A percentile compares a stretch with the other conserved stretches of the same genome.
Evolutionary conservation across 1,140 invertebrate species (phyloP).

Genomic region (Stenopsyche tienmushanensis): DNA sequence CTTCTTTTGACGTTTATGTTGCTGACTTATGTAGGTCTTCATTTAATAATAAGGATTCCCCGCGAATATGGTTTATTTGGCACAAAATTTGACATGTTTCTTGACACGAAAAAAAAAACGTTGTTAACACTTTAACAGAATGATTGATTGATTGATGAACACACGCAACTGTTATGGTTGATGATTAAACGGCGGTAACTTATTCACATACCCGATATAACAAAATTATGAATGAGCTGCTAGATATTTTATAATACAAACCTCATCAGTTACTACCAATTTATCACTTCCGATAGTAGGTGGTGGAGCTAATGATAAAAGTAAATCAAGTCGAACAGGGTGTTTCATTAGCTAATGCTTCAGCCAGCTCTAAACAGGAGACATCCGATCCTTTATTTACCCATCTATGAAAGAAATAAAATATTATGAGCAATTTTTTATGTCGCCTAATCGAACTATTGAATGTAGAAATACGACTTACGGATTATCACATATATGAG

Average conservation of each 20-base stretch:
- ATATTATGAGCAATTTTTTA: neutral
- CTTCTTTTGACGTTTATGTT: no score
- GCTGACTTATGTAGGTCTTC: no score
- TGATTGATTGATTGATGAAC: neutral
- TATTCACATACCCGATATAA: neutral
- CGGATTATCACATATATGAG: conserved; percentile 93
- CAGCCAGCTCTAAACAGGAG: conserved; percentile 82
- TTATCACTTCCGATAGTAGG: conserved; percentile 64
- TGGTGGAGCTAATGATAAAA: conserved; percentile 80
- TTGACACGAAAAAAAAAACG: no score
- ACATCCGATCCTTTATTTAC: conserved; percentile 85
- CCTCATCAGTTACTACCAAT: conserved; percentile 63
- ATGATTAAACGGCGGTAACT: neutral
- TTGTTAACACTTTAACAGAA: neutral
- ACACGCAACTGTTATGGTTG: neutral
- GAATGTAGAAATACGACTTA: conserved; percentile 43
- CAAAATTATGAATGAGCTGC: neutral
- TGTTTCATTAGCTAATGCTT: conserved; percentile 85
- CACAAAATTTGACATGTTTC: no score
- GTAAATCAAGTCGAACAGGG: conserved; percentile 83
- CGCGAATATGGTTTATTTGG: no score
- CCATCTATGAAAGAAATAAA: conserved; percentile 55
- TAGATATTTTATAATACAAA: conserved; percentile 27
- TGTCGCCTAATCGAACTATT: neutral
- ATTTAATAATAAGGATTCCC: no score